Conservation (phyloP, 2,113 vertebrate species). For the Amphiprion ocellaris region DNA sequence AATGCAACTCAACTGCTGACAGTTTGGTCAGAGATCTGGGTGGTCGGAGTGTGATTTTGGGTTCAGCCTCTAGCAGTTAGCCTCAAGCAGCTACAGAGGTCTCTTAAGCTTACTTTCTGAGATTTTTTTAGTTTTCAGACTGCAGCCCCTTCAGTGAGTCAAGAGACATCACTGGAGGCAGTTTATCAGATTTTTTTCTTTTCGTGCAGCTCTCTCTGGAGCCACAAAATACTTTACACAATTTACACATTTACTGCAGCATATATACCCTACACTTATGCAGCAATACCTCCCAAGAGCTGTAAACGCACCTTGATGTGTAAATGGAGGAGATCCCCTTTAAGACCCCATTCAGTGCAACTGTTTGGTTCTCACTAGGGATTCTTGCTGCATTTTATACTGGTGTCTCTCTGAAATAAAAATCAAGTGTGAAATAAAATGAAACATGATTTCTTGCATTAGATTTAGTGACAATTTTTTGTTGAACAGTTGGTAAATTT, state of each 20-base stretch:
- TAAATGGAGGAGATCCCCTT: background rate
- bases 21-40: constrained; percentile 10
- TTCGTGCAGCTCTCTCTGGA: background rate
- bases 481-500: too few relatives aligned
- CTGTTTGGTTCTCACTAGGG: background rate
- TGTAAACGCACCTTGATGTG: constrained; percentile 19
- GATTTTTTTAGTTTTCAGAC: background rate
- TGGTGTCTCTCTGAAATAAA: background rate
- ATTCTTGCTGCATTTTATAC: background rate
- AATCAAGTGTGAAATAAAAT: background rate
- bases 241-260: background rate
- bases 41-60: background rate
- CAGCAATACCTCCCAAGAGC: background rate
- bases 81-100: background rate
- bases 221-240: background rate
- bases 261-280: background rate
- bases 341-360: background rate
- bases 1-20: constrained; percentile 1
- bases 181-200: background rate
- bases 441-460: too few relatives aligned
- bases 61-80: constrained; percentile 14
- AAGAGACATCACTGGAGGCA: constrained; percentile 18
- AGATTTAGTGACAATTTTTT: too few relatives aligned
- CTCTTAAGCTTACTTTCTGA: constrained; percentile 6
- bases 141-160: background rate